These are phyloP conservation scores for Radopholus similis DNA, from an alignment of 1,140 invertebrate species.

Conservation along the genomic window DNA sequence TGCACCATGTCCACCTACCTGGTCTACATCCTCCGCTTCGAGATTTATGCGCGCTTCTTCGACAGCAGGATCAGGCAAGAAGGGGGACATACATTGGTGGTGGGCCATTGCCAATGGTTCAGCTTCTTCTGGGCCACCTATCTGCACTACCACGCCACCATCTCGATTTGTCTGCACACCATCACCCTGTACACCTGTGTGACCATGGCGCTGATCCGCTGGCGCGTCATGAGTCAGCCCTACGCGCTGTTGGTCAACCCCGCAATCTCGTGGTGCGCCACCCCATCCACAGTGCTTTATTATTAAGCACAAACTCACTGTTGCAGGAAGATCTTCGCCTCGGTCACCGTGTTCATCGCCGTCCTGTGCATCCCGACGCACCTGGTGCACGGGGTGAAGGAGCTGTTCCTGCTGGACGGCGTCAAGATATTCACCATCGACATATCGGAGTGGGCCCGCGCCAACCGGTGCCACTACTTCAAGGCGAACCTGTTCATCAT, in stretches of 20 bases:
- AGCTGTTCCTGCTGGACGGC: slow-evolving; percentile 4
- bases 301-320: background rate
- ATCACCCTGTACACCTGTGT: slow-evolving; percentile 49
- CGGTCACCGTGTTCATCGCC: slow-evolving; percentile 28
- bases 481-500: slow-evolving; percentile 51
- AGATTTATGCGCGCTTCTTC: slow-evolving; percentile 19
- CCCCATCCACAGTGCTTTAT: background rate
- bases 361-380: slow-evolving; percentile 45
- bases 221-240: slow-evolving; percentile 49
- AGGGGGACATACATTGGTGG: background rate
- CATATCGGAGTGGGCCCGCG: slow-evolving; percentile 46
- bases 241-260: slow-evolving; percentile 25
- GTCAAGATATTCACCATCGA: slow-evolving; percentile 42
- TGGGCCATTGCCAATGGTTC: slow-evolving; percentile 1
- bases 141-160: slow-evolving; percentile 45
- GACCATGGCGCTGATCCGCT: slow-evolving; percentile 47
- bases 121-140: slow-evolving; percentile 46
- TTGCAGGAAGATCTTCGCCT: slow-evolving; percentile 40
- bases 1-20: slow-evolving; percentile 46
- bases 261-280: slow-evolving; percentile 32
- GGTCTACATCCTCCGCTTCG: slow-evolving; percentile 49
- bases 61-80: slow-evolving; percentile 8
- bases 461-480: slow-evolving; percentile 38
- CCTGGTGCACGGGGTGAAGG: slow-evolving; percentile 45
- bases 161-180: slow-evolving; percentile 43